phyloP scores from a whole-genome alignment of 37 sponge, comb jelly and placozoan species.

The Hormiphora californensis region DNA sequence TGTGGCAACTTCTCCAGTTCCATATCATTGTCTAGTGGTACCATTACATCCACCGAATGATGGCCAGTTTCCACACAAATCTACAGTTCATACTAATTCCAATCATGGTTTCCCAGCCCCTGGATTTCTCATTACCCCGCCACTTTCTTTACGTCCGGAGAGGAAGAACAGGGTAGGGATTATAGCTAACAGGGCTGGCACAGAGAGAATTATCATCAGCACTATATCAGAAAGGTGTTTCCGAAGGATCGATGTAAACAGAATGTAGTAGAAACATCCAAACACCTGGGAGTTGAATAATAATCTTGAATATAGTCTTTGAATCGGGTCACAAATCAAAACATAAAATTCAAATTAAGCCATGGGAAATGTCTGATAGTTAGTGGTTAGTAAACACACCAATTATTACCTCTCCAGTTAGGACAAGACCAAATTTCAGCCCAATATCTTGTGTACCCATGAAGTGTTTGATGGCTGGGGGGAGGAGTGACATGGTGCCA shows the following conservation, averaged over 20 bases:
- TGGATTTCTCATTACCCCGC: no score
- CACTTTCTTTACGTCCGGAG: neutral
- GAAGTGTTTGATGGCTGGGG: constrained; percentile 39
- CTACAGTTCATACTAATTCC: no score
- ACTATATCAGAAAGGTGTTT: neutral
- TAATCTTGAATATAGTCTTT: no score
- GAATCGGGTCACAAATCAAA: no score
- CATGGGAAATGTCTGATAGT: no score
- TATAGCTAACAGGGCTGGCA: neutral
- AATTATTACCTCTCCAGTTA: constrained; percentile 48
- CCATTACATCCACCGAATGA: no score
- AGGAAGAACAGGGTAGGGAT: neutral
- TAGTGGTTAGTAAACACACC: no score
- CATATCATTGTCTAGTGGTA: no score
- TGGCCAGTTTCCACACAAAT: no score
- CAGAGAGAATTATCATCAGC: neutral
- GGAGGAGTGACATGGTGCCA: neutral
- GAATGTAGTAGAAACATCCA: constrained; percentile 36
- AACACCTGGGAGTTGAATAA: constrained; percentile 13
- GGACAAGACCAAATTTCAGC: constrained; percentile 11
- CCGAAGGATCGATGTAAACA: neutral
- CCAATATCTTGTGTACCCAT: constrained; percentile 16
- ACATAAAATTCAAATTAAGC: no score
- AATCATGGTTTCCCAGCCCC: no score
- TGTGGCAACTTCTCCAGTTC: no score